Conservation (phyloP, 1,140 invertebrate genomes). For the Solenopsis invicta region DNA sequence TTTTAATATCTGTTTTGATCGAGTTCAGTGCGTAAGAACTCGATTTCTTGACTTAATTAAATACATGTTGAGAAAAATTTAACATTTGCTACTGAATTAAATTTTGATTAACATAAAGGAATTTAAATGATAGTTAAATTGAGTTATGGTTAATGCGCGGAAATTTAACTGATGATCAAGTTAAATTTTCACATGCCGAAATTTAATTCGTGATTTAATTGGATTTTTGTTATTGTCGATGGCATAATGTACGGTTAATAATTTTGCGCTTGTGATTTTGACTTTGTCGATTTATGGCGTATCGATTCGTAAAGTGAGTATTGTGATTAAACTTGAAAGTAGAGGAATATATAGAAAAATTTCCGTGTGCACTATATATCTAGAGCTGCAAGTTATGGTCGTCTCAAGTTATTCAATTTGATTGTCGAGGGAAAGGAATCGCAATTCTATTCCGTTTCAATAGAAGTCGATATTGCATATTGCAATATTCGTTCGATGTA, state of each 20-base stretch:
- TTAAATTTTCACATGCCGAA: constrained; percentile 16
- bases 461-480: constrained; percentile 19
- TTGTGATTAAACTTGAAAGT: constrained; percentile 62
- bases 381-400: constrained; percentile 53
- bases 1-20: not conserved
- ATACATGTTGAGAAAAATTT: not conserved
- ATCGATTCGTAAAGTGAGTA: constrained; percentile 59
- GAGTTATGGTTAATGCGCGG: not conserved
- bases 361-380: constrained; percentile 31
- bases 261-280: constrained; percentile 59
- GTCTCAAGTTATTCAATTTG: constrained; percentile 27
- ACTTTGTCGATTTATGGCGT: constrained; percentile 55
- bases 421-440: constrained; percentile 29
- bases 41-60: not conserved
- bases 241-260: constrained; percentile 41
- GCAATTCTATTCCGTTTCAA: constrained; percentile 14
- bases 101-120: not conserved
- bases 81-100: constrained; percentile 4
- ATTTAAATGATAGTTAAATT: constrained; percentile 3
- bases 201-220: constrained; percentile 28
- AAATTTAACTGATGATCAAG: constrained; percentile 23
- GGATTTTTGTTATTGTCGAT: constrained; percentile 31
- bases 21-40: constrained; percentile 3
- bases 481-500: not conserved
- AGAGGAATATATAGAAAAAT: constrained; percentile 44